phyloP scores from a whole-genome alignment of 2,888 invertebrate genomes.

The Eristalis tenax region DNA sequence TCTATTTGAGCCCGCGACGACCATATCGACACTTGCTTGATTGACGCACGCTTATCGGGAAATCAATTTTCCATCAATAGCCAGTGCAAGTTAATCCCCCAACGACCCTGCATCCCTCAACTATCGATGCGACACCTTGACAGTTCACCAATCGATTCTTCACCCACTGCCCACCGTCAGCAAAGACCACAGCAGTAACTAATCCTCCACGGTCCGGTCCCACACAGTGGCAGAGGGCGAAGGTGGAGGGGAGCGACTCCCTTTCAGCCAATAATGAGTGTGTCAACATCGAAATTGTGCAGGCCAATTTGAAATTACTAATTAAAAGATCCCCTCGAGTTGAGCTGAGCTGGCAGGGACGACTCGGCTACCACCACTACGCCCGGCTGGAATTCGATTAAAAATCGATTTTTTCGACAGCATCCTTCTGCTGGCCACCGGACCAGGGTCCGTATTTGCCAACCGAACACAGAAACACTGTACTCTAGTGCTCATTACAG shows the following conservation, averaged over 20 bases:
- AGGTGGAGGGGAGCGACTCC: background rate
- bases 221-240: background rate
- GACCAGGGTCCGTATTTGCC: background rate
- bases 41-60: background rate
- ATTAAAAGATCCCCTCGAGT: constrained; percentile 56
- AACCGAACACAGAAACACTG: background rate
- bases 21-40: background rate
- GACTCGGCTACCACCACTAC: background rate
- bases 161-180: background rate
- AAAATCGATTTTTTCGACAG: constrained; percentile 49
- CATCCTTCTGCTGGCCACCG: background rate
- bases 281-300: constrained; percentile 49
- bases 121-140: background rate
- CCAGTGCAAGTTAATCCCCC: background rate
- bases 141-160: background rate
- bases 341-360: background rate
- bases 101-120: background rate
- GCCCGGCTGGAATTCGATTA: constrained; percentile 21
- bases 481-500: background rate
- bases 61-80: background rate
- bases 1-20: background rate
- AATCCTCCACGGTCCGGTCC: background rate
- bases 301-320: constrained; percentile 63
- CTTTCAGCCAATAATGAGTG: constrained; percentile 47
- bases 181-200: background rate